Percentiles rank a stretch among this genome's conserved stretches.
Conservation (phyloP, 2,888 invertebrate species). For the Ectemnius cavifrons region DNA sequence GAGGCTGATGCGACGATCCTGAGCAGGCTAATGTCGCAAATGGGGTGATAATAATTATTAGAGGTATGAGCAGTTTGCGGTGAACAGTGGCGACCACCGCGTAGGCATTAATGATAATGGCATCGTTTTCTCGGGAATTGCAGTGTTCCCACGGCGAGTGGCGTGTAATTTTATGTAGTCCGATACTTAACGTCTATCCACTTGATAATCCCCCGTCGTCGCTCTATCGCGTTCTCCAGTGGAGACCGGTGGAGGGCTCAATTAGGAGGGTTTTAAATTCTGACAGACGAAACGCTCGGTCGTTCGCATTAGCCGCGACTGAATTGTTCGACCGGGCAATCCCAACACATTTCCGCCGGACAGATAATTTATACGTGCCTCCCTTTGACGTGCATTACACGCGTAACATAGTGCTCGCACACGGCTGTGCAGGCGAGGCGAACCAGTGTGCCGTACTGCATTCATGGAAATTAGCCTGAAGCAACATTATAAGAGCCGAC, state of each 20-base stretch:
- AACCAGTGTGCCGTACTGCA: too few species aligned
- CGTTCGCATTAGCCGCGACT: not conserved
- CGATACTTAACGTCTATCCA: constrained; percentile 52
- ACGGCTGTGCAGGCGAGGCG: too few species aligned
- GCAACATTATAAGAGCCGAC: too few species aligned
- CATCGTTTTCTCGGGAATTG: constrained; percentile 57
- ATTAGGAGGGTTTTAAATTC: constrained; percentile 26
- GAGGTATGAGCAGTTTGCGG: constrained; percentile 58
- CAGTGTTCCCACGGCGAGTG: constrained; percentile 18
- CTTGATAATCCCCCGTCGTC: constrained; percentile 41
- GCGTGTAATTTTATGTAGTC: constrained; percentile 50
- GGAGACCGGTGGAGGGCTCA: not conserved
- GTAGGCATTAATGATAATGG: constrained; percentile 61
- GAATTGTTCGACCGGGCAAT: too few species aligned
- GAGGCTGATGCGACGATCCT: not conserved
- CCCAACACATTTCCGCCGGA: too few species aligned
- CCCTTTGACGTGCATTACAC: too few species aligned
- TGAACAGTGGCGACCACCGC: constrained; percentile 53
- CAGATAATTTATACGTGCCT: too few species aligned
- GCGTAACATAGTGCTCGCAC: too few species aligned
- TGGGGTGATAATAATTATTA: constrained; percentile 60
- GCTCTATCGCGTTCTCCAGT: too few species aligned
- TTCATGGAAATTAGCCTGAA: too few species aligned
- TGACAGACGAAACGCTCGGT: not conserved
- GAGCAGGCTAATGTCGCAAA: constrained; percentile 42